Conservation (phyloP, 2,113 vertebrate species). For the Perccottus glenii region DNA sequence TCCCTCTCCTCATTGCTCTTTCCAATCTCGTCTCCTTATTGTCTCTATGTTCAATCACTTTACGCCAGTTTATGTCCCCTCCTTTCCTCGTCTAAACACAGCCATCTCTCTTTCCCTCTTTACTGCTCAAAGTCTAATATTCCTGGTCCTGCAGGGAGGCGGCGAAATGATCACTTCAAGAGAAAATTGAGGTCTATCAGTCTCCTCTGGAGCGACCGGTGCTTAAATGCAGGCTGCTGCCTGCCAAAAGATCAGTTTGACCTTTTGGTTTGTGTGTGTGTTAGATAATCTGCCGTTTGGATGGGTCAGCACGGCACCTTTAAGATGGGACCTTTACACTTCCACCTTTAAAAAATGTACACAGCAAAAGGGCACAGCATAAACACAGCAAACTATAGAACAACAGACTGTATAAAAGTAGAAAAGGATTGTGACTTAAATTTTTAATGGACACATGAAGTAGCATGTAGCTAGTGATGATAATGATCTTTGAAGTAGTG, state of each 20-base stretch:
- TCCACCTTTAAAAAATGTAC: background rate
- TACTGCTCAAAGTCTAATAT: constrained; percentile 45
- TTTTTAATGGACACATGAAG: too few species aligned
- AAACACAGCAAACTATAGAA: too few species aligned
- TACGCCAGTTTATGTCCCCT: constrained; percentile 25
- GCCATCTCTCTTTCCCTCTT: constrained; percentile 20
- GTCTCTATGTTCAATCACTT: background rate
- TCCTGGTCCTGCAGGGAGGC: constrained; percentile 51
- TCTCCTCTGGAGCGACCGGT: constrained; percentile 36
- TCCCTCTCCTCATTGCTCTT: constrained; percentile 3
- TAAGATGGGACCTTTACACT: constrained; percentile 43
- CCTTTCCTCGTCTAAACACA: constrained; percentile 2
- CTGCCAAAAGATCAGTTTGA: constrained; percentile 58
- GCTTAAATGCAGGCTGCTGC: constrained; percentile 36
- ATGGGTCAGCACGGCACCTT: constrained; percentile 31
- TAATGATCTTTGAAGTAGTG: too few species aligned
- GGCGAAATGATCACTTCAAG: constrained; percentile 36
- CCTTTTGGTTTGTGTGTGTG: constrained; percentile 47
- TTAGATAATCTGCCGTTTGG: constrained; percentile 53
- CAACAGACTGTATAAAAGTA: too few species aligned
- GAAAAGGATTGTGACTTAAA: too few species aligned
- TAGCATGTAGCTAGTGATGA: too few species aligned
- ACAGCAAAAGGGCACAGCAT: background rate
- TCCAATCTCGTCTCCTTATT: constrained; percentile 3
- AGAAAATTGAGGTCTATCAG: constrained; percentile 69